Percentiles rank a stretch among this genome's conserved stretches.
Conservation (phyloP, 2,113 vertebrate species). For the Sigmodon hispidus region DNA sequence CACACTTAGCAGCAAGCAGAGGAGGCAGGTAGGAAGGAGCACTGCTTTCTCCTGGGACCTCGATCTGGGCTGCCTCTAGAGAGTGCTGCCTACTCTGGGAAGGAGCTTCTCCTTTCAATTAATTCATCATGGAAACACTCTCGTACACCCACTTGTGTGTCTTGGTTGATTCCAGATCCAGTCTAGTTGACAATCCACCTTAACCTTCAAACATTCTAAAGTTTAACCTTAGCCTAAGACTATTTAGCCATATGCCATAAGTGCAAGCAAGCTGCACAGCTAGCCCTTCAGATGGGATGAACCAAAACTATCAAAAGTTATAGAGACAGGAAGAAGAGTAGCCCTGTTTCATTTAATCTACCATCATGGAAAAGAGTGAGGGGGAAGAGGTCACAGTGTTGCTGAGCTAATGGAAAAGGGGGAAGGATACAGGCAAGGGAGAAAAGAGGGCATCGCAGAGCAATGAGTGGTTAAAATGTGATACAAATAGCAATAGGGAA, state of each 20-base stretch:
- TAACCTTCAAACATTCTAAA: neutral
- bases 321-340: no score
- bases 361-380: neutral
- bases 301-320: neutral
- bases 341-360: neutral
- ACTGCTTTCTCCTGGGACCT: no score
- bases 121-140: neutral
- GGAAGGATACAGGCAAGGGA: conserved; percentile 9
- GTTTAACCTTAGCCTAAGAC: neutral
- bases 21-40: neutral
- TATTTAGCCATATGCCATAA: neutral
- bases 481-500: conserved; percentile 51
- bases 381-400: neutral
- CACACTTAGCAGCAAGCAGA: no score
- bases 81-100: no score
- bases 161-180: neutral
- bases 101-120: neutral
- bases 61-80: neutral
- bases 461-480: conserved; percentile 55
- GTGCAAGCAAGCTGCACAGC: neutral
- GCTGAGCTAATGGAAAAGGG: neutral
- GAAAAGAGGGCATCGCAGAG: conserved; percentile 46
- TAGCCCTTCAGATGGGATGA: neutral
- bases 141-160: no score
- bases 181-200: neutral